Evolutionary conservation across 1,140 invertebrate genomes (phyloP), one percentile per base, ranked within the genome.

Genomic region (Teleogryllus occipitalis): DNA sequence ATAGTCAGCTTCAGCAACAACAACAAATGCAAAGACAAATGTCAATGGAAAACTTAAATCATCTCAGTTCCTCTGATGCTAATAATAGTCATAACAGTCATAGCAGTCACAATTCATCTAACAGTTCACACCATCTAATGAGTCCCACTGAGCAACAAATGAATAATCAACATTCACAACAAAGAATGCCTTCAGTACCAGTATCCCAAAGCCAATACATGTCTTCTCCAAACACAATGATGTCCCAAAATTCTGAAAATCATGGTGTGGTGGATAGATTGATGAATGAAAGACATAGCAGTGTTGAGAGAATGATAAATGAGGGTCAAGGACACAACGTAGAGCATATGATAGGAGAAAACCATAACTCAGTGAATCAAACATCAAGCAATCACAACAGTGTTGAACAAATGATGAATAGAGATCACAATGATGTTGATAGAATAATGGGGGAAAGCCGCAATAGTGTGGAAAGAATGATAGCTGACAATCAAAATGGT

Each of bases 1-100:
- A 80, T 54, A 80, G 80, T 80, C 82, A 81, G 73, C 77, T 79
- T 54, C 75, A 81, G 49, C 76, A 81, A 22, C 81, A 81, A 77
- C 78, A 82, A 10, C 76, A 77, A 18, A n/a, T 77, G 10, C 76
- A 77, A 47, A 77, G 76, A 47, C 76, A 77, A 48, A 77, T 77
- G n/a, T 77, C 76, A 18, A 47, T 77, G 48, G 76, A 77, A n/a
- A 77, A 15, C 48, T 7, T n/a, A 47, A 77, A 27, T 18, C 54
- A 65, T 65, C 54, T 14, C 7, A 65, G 54, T 65, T 65, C 54
- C 18, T 10, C 54, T 14, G 54, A 65, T 65, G 54, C 54, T 65
- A 65, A 65, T 65, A 65, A 65, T 18, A 65, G 54, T 65, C 54
- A 65, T 18, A 65, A 65, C 54, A 65, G 54, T 65, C 54, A 65